Base-by-base conservation (phyloP, 2,888 invertebrate genomes). In the Fragum fragum region DNA sequence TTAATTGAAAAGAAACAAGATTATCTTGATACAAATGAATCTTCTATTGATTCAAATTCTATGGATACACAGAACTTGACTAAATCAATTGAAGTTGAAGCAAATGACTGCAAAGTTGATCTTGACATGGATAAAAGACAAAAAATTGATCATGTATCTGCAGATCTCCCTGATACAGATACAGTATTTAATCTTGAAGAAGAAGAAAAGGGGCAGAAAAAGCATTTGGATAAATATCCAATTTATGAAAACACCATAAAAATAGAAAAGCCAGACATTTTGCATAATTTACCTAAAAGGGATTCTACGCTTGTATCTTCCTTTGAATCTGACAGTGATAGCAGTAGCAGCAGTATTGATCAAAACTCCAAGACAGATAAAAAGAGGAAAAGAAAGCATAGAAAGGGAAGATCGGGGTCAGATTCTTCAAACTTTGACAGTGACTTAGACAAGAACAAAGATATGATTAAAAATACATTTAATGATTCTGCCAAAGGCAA, bases 181-280 rank as follows among this genome's bases (percentile, higher is more conserved):
- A 9, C 3, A 36, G 32, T 36, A 36, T 6, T 6, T 36, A 36
- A 9, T 9, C n/a, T n/a, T n/a, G n/a, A n/a, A n/a, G n/a, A n/a
- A n/a, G 9, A 36, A 36, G 32, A 36, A 3, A 36, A 6, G 9
- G 32, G 9, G 3, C 9, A 3, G 32, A 6, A 6, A 9, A 36
- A 36, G 3, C 5, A 36, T 36, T 36, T 36, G 3, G 9, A 36
- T 3, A 9, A 36, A 9, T 36, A 3, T 36, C 32, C 5, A 36
- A 9, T 6, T 36, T 6, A 23, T 26, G 23, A 57, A 57, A 3
- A 26, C 23, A 9, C 3, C 14, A n/a, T 47, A 16, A 14, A 14
- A 47, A 47, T 14, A 47, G n/a, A 23, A 57, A 21, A 42, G 42
- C 66, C 66, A 66, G 66, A 66, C 16, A 3, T 66, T 11, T 66